A percentile compares a stretch with the other conserved stretches of the same genome.
These are phyloP conservation scores for Balaeniceps rex DNA, from an alignment of 2,113 vertebrate genomes.

Conservation along the genomic window DNA sequence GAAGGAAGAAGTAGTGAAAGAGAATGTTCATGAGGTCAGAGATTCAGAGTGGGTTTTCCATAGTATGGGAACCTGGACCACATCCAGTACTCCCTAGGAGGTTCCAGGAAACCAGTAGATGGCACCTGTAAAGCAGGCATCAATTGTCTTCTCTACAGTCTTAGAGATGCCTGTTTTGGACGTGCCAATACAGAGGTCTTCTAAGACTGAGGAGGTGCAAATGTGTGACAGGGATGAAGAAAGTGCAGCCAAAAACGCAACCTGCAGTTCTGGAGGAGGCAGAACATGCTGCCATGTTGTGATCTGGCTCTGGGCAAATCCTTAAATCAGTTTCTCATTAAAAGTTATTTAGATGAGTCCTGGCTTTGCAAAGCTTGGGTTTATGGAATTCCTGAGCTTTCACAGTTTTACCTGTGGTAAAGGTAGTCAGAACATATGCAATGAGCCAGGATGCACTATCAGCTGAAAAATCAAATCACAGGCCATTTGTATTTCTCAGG, in stretches of 20 bases:
- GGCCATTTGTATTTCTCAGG: not conserved
- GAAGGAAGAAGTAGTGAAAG: not conserved
- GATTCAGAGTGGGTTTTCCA: not conserved
- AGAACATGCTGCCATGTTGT: not conserved
- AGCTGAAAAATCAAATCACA: not conserved
- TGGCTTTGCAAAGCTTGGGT: not conserved
- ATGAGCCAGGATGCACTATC: not conserved
- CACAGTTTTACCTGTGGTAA: not conserved
- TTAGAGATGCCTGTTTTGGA: not conserved
- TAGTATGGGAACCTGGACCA: not conserved
- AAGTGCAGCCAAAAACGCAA: not conserved
- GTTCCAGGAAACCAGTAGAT: not conserved
- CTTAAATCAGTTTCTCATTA: not conserved
- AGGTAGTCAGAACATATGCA: not conserved
- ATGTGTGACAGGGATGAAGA: not conserved
- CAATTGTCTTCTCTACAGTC: not conserved
- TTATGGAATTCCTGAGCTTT: not conserved
- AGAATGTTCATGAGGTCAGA: not conserved
- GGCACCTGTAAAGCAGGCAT: not conserved
- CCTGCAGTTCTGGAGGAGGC: not conserved
- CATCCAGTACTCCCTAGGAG: not conserved
- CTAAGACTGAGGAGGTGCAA: not conserved
- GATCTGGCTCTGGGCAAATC: not conserved
- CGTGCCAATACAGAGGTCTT: not conserved
- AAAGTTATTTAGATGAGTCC: not conserved